Percentiles rank a stretch among this genome's conserved stretches.
These are phyloP conservation scores for Emmelina monodactyla DNA, from an alignment of 2,888 invertebrate species.

Conservation along the genomic window DNA sequence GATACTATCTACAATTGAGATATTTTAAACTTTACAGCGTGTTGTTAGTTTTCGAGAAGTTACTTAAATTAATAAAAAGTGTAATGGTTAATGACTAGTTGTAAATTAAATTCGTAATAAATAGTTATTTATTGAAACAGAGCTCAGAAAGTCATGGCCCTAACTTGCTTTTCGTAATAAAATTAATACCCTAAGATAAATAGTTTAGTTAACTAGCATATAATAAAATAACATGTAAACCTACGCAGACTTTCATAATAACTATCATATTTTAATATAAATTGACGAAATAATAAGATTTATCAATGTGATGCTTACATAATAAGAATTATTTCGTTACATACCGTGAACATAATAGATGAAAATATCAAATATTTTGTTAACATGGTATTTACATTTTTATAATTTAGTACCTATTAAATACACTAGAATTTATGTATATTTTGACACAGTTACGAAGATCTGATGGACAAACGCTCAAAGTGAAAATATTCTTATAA, in stretches of 20 bases:
- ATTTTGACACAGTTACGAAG: slow-evolving; percentile 45
- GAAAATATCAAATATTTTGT: slow-evolving; percentile 37
- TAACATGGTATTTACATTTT: slow-evolving; percentile 55
- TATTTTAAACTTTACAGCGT: neutral
- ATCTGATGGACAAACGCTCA: too few relatives aligned
- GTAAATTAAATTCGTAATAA: slow-evolving; percentile 44
- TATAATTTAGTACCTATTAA: slow-evolving; percentile 28
- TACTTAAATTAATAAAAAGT: too few relatives aligned
- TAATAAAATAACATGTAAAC: slow-evolving; percentile 33
- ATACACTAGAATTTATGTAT: slow-evolving; percentile 61
- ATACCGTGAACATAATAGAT: slow-evolving; percentile 40
- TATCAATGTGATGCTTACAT: slow-evolving; percentile 34
- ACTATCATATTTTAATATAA: slow-evolving; percentile 36
- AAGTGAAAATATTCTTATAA: too few relatives aligned
- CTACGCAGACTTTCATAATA: slow-evolving; percentile 46
- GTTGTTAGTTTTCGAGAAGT: neutral
- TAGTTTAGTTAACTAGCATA: slow-evolving; percentile 33
- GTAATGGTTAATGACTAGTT: too few relatives aligned
- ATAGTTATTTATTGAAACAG: slow-evolving; percentile 24
- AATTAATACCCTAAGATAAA: slow-evolving; percentile 27
- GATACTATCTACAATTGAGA: neutral
- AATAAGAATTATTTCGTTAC: slow-evolving; percentile 35
- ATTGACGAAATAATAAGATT: slow-evolving; percentile 43
- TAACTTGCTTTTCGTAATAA: slow-evolving; percentile 22
- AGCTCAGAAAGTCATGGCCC: slow-evolving; percentile 16